Evolutionary conservation across 2,113 vertebrate species (phyloP), one percentile per base, ranked within the genome.

Genomic region (Emydura subglobosa): DNA sequence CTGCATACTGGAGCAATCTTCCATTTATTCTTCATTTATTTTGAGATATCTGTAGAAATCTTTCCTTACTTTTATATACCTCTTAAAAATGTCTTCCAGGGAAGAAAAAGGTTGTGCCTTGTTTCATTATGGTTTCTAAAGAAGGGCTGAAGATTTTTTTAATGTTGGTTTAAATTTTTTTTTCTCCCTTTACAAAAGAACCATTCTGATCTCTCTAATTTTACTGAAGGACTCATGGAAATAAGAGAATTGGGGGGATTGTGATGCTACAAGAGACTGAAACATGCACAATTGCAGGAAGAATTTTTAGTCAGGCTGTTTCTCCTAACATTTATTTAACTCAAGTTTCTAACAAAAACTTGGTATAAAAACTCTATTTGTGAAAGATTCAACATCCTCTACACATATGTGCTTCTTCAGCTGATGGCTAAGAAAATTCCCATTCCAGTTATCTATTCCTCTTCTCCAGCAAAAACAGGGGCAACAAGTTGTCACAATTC

Each of bases 11-110:
- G 61, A 94, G 83, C 72, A 83, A 22, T 42, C 47, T 47, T 44
- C 10, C 11, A 88, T 92, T 86, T 87, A 59, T 87, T 82, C n/a
- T 79, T 81, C 61, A n/a, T 44, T 90, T 83, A 80, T 95, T n/a
- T 76, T 89, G 65, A 93, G 82, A n/a, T 81, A 39, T 65, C 57
- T 88, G 39, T 57, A 92, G 50, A 49, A 85, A 79, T 89, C 53
- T 44, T 59, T 91, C 22, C 80, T 59, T 27, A 42, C 82, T 92
- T 79, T 53, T 50, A 82, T n/a, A 82, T 12, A 68, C 42, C 11
- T 82, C 84, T 84, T 54, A 85, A 91, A 80, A 79, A 12, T 57
- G 42, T 4, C 29, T 79, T 83, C 39, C 59, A 22, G n/a, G 81
- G n/a, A 6, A 79, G 19, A 1, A 89, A 49, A 31, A 47, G 72